Evolutionary conservation across 2,797 vertebrate genomes (phyloP), one percentile per base, ranked within the genome.

Genomic region (Linurgus olivaceus): DNA sequence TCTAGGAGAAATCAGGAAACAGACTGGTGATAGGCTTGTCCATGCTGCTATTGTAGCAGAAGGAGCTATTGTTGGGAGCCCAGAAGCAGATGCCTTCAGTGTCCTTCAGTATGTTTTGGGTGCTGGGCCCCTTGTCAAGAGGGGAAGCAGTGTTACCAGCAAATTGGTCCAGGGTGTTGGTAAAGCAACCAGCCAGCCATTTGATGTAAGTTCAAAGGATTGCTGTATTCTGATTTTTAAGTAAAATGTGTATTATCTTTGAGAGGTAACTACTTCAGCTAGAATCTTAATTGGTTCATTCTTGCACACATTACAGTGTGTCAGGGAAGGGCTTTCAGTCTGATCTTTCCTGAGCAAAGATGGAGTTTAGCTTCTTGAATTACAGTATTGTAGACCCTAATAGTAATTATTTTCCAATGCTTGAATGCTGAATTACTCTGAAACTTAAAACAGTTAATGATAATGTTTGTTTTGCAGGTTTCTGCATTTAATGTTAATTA

Each of bases 61-160:
- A 97, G 98, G 99, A 23, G 98, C 98, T 12, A 91, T 96, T 3
- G 17, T 42, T 5, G 98, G 98, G 71, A 98, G 97, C 48, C 28
- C 95, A 11, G 99, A 99, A 62, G 98, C 98, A 26, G 96, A 98
- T 50, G 98, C 98, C 0, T 99, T 99, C 94, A 97, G 98, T 33
- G 98, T 99, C 61, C 98, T 99, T 93, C 99, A 99, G 97, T 98
- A 99, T 19, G 77, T 99, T 77, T 97, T 99, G 8, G 99, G 99
- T 82, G 98, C 98, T 13, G 99, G 99, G 13, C 99, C 98, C 13
- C 98, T 98, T 11, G 86, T 99, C 83, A 99, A 99, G 97, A 99
- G 99, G 93, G 99, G 99, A 72, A 97, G 97, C 93, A 96, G 94
- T 9, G 13, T 96, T 45, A 98, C 98, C 94, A 98, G 96, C 97